Evolutionary conservation across 2,797 vertebrate genomes (phyloP).

Genomic region (Aulostomus chinensis): DNA sequence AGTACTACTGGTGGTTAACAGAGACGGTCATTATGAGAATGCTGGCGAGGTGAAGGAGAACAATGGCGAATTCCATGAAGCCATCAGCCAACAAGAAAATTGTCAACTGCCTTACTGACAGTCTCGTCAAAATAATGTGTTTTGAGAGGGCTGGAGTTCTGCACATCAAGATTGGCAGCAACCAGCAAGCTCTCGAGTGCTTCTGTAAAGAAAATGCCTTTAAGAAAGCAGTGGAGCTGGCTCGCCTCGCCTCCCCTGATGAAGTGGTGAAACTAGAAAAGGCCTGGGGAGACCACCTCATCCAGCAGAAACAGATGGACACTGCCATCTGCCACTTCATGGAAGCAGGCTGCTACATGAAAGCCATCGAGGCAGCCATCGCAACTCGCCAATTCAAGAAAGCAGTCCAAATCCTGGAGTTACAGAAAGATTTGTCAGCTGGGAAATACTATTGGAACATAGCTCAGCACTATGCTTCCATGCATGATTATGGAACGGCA

Average conservation of each 20-base stretch:
- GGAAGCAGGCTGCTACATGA: conserved; percentile 91
- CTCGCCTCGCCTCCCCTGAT: conserved; percentile 85
- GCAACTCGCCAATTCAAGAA: conserved; percentile 98
- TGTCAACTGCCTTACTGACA: conserved; percentile 80
- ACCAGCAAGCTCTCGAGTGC: conserved; percentile 89
- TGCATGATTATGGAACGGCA: conserved; percentile 92
- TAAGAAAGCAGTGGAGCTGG: conserved; percentile 95
- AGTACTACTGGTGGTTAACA: conserved; percentile 90
- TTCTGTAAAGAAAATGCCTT: conserved; percentile 90
- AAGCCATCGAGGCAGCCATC: conserved; percentile 92
- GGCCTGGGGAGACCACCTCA: conserved; percentile 93
- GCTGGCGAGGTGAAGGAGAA: conserved; percentile 92
- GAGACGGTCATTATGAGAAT: conserved; percentile 92
- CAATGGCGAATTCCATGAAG: conserved; percentile 85
- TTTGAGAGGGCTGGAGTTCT: conserved; percentile 94
- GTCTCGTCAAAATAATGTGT: conserved; percentile 89
- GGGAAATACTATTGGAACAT: conserved; percentile 87
- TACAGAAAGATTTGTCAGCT: conserved; percentile 83
- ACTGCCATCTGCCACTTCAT: conserved; percentile 98
- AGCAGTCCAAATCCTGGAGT: conserved; percentile 92
- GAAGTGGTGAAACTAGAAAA: conserved; percentile 95
- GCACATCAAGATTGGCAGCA: conserved; percentile 86
- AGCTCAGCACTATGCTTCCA: conserved; percentile 88
- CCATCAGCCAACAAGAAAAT: conserved; percentile 83
- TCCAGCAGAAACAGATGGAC: conserved; percentile 97